These are phyloP conservation scores for Oithona nana DNA, from an alignment of 2,888 invertebrate species.

Conservation along the genomic window DNA sequence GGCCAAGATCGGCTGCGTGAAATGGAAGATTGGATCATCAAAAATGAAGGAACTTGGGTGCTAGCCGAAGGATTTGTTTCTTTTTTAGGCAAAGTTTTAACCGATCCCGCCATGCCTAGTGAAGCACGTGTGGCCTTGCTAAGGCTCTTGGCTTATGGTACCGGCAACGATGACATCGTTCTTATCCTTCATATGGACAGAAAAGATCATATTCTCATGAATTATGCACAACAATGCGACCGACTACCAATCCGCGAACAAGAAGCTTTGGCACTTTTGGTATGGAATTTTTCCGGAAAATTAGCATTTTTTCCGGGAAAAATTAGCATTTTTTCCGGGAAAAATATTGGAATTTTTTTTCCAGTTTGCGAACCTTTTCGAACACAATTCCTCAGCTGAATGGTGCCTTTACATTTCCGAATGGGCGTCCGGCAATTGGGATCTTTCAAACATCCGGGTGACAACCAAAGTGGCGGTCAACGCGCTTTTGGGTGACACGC, in stretches of 20 bases:
- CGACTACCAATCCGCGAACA: constrained; percentile 51
- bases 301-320: background rate
- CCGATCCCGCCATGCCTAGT: constrained; percentile 20
- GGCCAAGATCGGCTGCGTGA: constrained; percentile 16
- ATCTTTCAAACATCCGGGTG: constrained; percentile 66
- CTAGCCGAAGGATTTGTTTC: constrained; percentile 66
- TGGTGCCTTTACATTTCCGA: constrained; percentile 86
- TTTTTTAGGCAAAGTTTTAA: constrained; percentile 36
- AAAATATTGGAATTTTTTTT: constrained; percentile 20
- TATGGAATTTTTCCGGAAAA: constrained; percentile 26
- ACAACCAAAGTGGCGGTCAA: constrained; percentile 81
- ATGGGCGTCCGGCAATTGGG: constrained; percentile 47
- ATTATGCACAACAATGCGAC: constrained; percentile 63
- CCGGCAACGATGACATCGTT: constrained; percentile 60
- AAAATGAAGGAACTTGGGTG: constrained; percentile 80
- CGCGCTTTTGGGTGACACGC: constrained; percentile 49
- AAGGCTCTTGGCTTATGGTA: constrained; percentile 23
- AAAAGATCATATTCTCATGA: constrained; percentile 67
- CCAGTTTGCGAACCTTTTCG: constrained; percentile 74
- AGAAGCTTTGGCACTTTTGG: constrained; percentile 55
- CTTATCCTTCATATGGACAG: constrained; percentile 62
- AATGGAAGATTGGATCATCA: constrained; percentile 35
- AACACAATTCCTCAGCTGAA: constrained; percentile 57
- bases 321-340: too few relatives aligned
- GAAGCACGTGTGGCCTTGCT: constrained; percentile 21